Conservation (phyloP, 1,140 invertebrate genomes). For the Papilio glaucus region DNA sequence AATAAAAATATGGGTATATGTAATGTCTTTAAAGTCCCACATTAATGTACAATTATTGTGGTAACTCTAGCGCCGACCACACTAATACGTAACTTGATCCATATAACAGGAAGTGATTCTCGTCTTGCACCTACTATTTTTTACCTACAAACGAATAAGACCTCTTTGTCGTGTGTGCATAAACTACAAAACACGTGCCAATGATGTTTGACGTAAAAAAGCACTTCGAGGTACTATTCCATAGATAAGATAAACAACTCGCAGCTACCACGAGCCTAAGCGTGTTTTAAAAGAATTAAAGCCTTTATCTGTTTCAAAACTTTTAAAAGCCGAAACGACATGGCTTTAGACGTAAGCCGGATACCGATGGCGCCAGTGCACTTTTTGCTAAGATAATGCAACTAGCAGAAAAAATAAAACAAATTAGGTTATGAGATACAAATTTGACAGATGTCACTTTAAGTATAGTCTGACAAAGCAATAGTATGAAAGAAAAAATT, state of each 20-base stretch:
- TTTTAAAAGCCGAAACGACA: slow-evolving; percentile 61
- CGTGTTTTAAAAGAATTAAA: slow-evolving; percentile 55
- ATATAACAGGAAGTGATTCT: slow-evolving; percentile 50
- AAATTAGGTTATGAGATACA: slow-evolving; percentile 19
- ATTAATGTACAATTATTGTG: neutral
- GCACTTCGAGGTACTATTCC: slow-evolving; percentile 52
- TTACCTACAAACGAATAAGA: slow-evolving; percentile 45
- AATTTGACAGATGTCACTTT: neutral
- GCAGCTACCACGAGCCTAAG: slow-evolving; percentile 59
- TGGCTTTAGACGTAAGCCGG: slow-evolving; percentile 54
- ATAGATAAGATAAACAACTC: slow-evolving; percentile 66
- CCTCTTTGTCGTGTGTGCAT: slow-evolving; percentile 41
- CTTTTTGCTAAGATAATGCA: slow-evolving; percentile 56
- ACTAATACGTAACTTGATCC: slow-evolving; percentile 45
- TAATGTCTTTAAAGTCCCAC: neutral
- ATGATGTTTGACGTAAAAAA: slow-evolving; percentile 55
- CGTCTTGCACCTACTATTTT: slow-evolving; percentile 49
- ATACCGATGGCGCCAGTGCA: slow-evolving; percentile 65
- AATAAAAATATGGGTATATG: too few relatives aligned
- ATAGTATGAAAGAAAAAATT: neutral
- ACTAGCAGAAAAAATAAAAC: slow-evolving; percentile 37
- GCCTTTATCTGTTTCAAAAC: slow-evolving; percentile 64
- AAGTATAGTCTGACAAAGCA: neutral
- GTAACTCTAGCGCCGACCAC: slow-evolving; percentile 2
- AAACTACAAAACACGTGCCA: slow-evolving; percentile 62